phyloP scores from a whole-genome alignment of 1,140 invertebrate genomes.

The Phthorimaea operculella region DNA sequence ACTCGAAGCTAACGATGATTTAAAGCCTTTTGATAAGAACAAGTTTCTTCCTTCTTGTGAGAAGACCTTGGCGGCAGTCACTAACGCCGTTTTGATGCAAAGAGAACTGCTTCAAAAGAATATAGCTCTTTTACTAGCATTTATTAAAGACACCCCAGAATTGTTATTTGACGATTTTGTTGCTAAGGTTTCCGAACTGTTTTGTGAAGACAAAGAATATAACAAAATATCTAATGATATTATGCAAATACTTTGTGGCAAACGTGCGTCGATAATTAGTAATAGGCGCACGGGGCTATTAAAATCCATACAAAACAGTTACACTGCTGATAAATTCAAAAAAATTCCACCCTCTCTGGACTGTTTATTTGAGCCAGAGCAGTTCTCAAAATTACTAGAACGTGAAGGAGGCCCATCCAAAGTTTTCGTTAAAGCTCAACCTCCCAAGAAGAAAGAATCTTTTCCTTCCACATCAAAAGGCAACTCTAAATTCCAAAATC shows the following conservation, averaged over 20 bases:
- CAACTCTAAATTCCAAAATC: neutral
- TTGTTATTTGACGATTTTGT: no score
- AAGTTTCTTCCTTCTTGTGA: no score
- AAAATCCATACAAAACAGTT: neutral
- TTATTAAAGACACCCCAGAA: no score
- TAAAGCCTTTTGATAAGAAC: no score
- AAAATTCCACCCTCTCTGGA: neutral
- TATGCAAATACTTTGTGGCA: neutral
- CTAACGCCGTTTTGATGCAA: no score
- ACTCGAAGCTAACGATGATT: no score
- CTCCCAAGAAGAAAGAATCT: neutral
- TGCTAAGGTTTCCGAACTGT: no score
- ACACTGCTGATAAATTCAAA: slow-evolving; percentile 1
- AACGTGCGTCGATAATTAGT: neutral
- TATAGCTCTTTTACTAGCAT: no score
- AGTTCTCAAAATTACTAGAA: neutral
- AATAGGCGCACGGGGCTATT: neutral
- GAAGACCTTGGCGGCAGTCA: no score
- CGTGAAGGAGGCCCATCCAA: neutral
- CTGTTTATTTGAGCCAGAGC: neutral
- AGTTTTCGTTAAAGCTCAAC: neutral
- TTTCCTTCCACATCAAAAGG: neutral
- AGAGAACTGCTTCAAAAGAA: no score
- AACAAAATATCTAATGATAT: neutral
- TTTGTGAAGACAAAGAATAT: no score